Conservation (phyloP, 2,113 vertebrate genomes). For the Vulpes vulpes region DNA sequence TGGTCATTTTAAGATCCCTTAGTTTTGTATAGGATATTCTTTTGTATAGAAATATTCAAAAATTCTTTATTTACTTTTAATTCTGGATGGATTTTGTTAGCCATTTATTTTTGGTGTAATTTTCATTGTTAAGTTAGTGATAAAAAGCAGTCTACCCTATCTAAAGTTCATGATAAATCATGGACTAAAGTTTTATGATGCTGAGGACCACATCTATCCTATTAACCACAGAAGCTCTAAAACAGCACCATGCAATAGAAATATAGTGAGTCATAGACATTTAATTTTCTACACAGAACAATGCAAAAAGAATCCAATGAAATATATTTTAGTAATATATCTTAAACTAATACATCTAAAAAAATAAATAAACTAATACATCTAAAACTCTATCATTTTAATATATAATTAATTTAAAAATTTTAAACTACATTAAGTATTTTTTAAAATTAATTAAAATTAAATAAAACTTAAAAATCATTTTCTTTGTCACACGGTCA, state of each 20-base stretch:
- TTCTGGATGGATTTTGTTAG: not conserved
- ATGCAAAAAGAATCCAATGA: not conserved
- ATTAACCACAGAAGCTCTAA: not conserved
- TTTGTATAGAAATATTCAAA: not conserved
- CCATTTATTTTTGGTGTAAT: not conserved
- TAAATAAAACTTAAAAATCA: not conserved
- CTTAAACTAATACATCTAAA: not conserved
- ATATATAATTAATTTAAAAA: not conserved
- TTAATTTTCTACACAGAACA: not conserved
- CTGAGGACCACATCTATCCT: not conserved
- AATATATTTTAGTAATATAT: not conserved
- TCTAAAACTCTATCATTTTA: not conserved
- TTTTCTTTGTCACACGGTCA: not conserved
- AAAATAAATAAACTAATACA: not conserved
- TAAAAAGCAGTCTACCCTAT: not conserved
- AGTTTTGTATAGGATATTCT: not conserved
- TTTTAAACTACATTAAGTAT: not conserved
- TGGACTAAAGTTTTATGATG: not conserved
- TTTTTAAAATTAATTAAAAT: constrained; percentile 43
- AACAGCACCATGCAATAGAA: not conserved
- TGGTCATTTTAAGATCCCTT: not conserved
- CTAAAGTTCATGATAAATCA: not conserved
- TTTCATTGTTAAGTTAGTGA: not conserved
- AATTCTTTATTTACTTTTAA: not conserved
- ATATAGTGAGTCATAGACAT: not conserved